Conservation (phyloP, 2,888 invertebrate species). For the Anorthoa munda region DNA sequence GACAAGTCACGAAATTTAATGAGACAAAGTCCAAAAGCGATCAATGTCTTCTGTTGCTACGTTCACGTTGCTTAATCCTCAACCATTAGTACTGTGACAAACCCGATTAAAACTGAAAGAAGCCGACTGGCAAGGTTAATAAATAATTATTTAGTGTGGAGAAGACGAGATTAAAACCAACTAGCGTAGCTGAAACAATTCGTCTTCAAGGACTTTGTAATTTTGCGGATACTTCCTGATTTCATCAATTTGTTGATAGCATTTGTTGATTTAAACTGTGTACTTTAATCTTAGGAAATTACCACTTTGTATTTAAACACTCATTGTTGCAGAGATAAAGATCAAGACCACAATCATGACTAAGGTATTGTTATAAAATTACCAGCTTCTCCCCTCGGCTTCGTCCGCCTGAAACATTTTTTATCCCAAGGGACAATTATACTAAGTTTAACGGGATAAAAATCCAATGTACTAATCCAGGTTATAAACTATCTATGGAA, state of each 20-base stretch:
- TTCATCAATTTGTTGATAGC: slow-evolving; percentile 3
- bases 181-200: slow-evolving; percentile 55
- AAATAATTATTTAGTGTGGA: slow-evolving; percentile 56
- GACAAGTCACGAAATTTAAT: neutral
- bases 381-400: no score
- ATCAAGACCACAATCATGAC: neutral
- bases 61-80: slow-evolving; percentile 15
- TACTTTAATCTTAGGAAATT: slow-evolving; percentile 3
- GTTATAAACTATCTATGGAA: no score
- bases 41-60: neutral
- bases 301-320: neutral
- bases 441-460: no score
- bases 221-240: slow-evolving; percentile 41
- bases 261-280: slow-evolving; percentile 5
- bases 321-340: neutral
- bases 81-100: slow-evolving; percentile 49
- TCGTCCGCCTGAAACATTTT: no score
- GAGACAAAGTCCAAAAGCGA: slow-evolving; percentile 15
- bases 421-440: no score
- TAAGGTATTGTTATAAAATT: no score
- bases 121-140: slow-evolving; percentile 59
- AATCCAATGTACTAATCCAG: no score
- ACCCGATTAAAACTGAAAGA: slow-evolving; percentile 55
- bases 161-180: slow-evolving; percentile 46
- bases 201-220: slow-evolving; percentile 57